Conservation (phyloP, 2,797 vertebrate species). For the Remorina albescens region DNA sequence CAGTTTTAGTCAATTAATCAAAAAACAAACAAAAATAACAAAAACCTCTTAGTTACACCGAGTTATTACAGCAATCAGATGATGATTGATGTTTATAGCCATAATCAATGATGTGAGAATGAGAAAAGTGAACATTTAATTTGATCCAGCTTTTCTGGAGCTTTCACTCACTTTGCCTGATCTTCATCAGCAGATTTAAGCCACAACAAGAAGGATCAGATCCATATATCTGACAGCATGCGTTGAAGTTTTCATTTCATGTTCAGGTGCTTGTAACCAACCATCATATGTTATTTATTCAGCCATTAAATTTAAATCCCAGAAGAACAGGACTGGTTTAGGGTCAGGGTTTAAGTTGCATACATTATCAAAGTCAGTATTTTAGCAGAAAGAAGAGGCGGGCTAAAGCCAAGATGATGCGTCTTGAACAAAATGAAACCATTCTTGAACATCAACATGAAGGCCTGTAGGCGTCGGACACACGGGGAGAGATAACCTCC, state of each 20-base stretch:
- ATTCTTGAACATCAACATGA: not conserved
- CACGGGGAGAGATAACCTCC: not conserved
- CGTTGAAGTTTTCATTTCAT: too few species aligned
- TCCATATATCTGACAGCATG: too few species aligned
- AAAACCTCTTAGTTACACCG: not conserved
- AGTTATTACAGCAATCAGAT: not conserved
- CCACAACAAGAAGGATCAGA: too few species aligned
- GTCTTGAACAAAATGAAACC: not conserved
- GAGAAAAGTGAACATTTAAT: not conserved
- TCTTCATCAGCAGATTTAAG: not conserved
- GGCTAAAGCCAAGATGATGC: not conserved
- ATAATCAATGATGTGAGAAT: too few species aligned
- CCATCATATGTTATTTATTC: too few species aligned
- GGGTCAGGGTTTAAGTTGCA: too few species aligned
- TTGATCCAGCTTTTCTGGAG: not conserved
- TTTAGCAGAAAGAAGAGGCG: too few species aligned
- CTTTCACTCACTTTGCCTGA: not conserved
- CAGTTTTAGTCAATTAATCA: not conserved
- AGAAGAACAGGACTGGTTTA: too few species aligned
- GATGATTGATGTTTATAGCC: not conserved
- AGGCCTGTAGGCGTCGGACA: not conserved
- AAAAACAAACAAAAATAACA: too few species aligned
- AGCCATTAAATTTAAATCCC: too few species aligned
- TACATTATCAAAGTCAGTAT: too few species aligned
- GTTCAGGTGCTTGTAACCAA: too few species aligned